Percentiles rank a stretch among this genome's conserved stretches.
These are phyloP conservation scores for Erebia ligea DNA, from an alignment of 2,888 invertebrate genomes.

Conservation along the genomic window DNA sequence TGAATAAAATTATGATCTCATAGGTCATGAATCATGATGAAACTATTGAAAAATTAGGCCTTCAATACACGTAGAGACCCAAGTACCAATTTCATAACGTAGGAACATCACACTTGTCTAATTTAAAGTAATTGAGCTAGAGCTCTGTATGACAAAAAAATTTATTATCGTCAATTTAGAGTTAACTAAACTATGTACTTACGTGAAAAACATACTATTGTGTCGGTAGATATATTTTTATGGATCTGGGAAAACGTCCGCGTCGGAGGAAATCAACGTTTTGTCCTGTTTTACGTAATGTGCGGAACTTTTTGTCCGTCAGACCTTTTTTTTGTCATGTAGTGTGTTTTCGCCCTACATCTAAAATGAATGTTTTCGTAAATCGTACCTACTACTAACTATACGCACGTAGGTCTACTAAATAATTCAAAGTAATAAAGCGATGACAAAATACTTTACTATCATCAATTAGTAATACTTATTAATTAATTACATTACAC, in stretches of 20 bases:
- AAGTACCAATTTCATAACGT: neutral
- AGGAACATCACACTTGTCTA: neutral
- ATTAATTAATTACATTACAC: neutral
- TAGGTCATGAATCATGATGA: neutral
- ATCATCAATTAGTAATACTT: neutral
- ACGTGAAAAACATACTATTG: too few relatives aligned
- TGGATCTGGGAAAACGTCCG: too few relatives aligned
- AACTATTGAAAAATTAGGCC: neutral
- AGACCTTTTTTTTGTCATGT: too few relatives aligned
- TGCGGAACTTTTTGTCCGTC: too few relatives aligned
- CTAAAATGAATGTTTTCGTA: too few relatives aligned
- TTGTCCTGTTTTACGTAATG: too few relatives aligned
- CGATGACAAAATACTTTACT: neutral
- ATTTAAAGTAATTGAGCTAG: neutral
- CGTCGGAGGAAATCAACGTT: too few relatives aligned
- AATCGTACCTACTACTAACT: too few relatives aligned
- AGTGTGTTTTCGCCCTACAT: too few relatives aligned
- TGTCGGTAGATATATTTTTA: too few relatives aligned
- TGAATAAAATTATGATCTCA: neutral
- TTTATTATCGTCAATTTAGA: neutral
- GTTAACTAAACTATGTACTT: neutral
- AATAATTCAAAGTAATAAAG: neutral
- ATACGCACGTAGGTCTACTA: neutral
- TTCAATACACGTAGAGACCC: neutral
- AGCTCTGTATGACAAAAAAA: neutral